A percentile compares a stretch with the other conserved stretches of the same genome.
These are phyloP conservation scores for Siphamia tubifer DNA, from an alignment of 2,113 vertebrate species.

Conservation along the genomic window DNA sequence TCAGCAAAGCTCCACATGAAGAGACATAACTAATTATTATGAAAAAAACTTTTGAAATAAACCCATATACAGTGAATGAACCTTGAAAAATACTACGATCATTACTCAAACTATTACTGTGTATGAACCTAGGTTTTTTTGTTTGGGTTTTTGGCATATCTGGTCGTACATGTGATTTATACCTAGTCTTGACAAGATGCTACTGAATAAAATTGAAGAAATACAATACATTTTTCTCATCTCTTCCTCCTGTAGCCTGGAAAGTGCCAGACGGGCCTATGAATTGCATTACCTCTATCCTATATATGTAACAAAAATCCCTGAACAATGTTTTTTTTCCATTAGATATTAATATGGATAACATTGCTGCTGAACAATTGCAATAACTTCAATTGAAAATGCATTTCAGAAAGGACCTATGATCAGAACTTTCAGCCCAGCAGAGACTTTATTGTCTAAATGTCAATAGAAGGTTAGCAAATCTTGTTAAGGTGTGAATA, in stretches of 20 bases:
- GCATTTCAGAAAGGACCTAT: not conserved
- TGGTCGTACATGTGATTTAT: not conserved
- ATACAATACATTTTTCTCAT: not conserved
- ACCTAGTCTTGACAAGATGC: not conserved
- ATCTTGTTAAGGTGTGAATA: constrained; percentile 49
- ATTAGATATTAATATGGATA: constrained; percentile 12
- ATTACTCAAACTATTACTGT: too few species aligned
- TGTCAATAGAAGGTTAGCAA: constrained; percentile 37
- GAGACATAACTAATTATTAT: not conserved
- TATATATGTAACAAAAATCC: not conserved
- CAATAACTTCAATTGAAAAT: not conserved
- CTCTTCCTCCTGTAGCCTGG: not conserved
- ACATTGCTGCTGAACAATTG: not conserved
- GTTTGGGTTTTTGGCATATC: not conserved
- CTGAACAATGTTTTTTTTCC: not conserved
- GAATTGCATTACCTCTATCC: constrained; percentile 23
- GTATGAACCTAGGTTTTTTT: too few species aligned
- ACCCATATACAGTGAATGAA: too few species aligned
- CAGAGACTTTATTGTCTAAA: constrained; percentile 25
- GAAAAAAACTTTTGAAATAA: not conserved
- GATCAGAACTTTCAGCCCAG: not conserved
- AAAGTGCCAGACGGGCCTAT: constrained; percentile 9
- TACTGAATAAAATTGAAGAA: not conserved
- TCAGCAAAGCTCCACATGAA: not conserved
- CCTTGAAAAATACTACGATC: too few species aligned